These are phyloP conservation scores for Heterodera filipjevi DNA, from an alignment of 2,888 invertebrate genomes.

Conservation along the genomic window DNA sequence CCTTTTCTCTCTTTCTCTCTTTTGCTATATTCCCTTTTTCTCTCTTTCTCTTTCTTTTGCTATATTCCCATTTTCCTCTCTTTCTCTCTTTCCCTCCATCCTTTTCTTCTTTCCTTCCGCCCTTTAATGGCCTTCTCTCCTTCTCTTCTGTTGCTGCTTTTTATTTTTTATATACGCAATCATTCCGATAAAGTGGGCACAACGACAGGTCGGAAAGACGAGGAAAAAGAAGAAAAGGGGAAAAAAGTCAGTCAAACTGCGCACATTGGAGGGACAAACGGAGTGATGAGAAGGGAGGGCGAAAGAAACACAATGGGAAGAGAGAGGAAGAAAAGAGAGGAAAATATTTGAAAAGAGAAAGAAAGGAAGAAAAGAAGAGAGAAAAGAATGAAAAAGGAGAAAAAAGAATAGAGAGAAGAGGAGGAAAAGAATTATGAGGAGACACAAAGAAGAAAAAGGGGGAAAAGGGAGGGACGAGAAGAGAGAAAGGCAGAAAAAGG, in stretches of 20 bases:
- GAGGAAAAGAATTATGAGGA: neutral
- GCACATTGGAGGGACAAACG: neutral
- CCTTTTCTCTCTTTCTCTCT: neutral
- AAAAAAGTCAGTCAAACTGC: neutral
- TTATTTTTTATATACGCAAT: neutral
- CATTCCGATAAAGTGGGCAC: slow-evolving; percentile 3
- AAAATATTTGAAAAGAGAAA: neutral
- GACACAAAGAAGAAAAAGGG: neutral
- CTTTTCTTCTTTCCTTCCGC: neutral
- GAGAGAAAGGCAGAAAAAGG: neutral
- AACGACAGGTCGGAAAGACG: neutral
- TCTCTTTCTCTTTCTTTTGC: no score
- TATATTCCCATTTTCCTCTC: neutral
- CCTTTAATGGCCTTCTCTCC: neutral
- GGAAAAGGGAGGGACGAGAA: neutral
- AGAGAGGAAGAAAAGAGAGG: neutral
- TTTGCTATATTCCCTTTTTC: neutral
- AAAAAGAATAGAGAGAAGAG: neutral
- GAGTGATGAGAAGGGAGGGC: neutral
- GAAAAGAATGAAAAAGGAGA: neutral
- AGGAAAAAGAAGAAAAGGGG: neutral
- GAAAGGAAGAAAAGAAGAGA: neutral
- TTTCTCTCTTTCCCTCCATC: no score
- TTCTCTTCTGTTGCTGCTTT: neutral
- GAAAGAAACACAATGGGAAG: neutral